A percentile compares a stretch with the other conserved stretches of the same genome.
These are phyloP conservation scores for Xiphorhynchus erythropygius DNA, from an alignment of 2,797 vertebrate genomes.

Conservation along the genomic window DNA sequence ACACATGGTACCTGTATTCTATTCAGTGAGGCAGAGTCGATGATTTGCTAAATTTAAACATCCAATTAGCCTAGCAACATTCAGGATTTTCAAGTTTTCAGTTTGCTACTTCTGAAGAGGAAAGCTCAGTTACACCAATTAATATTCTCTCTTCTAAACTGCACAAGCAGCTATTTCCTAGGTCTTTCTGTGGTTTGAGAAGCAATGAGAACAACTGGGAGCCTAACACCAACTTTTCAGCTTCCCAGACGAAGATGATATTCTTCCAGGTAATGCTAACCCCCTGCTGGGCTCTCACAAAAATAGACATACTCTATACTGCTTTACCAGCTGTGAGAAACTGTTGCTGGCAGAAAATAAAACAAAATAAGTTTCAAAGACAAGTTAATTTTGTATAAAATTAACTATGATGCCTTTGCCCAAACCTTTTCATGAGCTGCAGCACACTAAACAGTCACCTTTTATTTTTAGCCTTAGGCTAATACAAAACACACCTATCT, in stretches of 20 bases:
- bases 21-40: background rate
- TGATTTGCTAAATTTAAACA: constrained; percentile 45
- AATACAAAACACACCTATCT: background rate
- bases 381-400: constrained; percentile 36
- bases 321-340: background rate
- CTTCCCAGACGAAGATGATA: background rate
- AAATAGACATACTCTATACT: background rate
- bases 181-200: background rate
- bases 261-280: background rate
- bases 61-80: constrained; percentile 43
- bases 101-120: background rate
- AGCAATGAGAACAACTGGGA: background rate
- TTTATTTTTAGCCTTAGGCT: constrained; percentile 17
- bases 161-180: background rate
- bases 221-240: background rate
- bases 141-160: background rate
- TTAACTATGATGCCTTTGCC: background rate
- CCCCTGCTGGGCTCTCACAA: background rate
- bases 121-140: constrained; percentile 26
- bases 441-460: background rate
- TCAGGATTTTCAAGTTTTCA: constrained; percentile 4
- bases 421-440: constrained; percentile 20
- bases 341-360: constrained; percentile 35
- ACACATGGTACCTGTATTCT: constrained; percentile 12
- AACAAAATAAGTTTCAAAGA: constrained; percentile 44